Conservation (phyloP, 1,140 invertebrate genomes). For the Drosophila yakuba region DNA sequence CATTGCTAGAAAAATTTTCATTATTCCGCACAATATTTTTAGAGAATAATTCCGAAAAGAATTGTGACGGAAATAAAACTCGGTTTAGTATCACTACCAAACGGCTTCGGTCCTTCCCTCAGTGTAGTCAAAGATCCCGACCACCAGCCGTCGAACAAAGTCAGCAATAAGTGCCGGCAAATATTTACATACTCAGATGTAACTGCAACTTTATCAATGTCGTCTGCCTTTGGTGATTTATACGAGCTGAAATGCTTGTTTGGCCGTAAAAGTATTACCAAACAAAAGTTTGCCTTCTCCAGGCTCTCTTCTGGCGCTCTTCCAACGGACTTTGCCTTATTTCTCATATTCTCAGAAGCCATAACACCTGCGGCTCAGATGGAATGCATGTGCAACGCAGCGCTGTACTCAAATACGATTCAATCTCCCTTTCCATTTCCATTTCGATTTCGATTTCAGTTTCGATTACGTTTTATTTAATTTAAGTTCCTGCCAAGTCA, state of each 20-base stretch:
- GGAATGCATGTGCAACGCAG: slow-evolving; percentile 30
- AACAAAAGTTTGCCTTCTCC: slow-evolving; percentile 52
- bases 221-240: slow-evolving; percentile 81
- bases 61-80: background rate
- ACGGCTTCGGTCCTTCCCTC: background rate
- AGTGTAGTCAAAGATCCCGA: slow-evolving; percentile 16
- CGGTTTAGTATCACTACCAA: background rate
- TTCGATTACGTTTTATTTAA: slow-evolving; percentile 67
- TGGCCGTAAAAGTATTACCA: slow-evolving; percentile 71
- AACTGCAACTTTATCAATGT: slow-evolving; percentile 83
- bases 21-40: background rate
- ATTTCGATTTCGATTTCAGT: slow-evolving; percentile 34
- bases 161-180: slow-evolving; percentile 76
- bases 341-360: slow-evolving; percentile 48
- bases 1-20: background rate
- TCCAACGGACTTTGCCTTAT: slow-evolving; percentile 7
- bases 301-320: background rate
- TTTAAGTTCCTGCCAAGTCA: slow-evolving; percentile 63
- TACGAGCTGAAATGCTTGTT: slow-evolving; percentile 67
- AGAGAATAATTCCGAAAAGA: background rate
- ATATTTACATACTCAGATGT: slow-evolving; percentile 82
- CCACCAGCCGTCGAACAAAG: slow-evolving; percentile 17
- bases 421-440: slow-evolving; percentile 36
- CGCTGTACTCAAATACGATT: slow-evolving; percentile 34
- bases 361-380: slow-evolving; percentile 70